Evolutionary conservation across 2,888 invertebrate genomes (phyloP).

Genomic region (Athalia cordata): DNA sequence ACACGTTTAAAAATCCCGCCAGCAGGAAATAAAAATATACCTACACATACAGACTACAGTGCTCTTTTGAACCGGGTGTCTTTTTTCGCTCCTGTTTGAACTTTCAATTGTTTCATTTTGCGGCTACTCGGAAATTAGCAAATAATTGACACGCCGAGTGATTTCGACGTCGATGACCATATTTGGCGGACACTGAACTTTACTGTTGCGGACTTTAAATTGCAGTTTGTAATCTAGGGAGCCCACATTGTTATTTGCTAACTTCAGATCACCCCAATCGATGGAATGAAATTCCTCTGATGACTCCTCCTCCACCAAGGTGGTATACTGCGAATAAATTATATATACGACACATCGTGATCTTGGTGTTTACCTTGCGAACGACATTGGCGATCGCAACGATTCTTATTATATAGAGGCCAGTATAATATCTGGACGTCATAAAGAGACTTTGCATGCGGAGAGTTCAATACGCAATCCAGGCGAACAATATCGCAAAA

Average conservation of each 20-base stretch:
- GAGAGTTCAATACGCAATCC: slow-evolving; percentile 14
- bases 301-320: too few species aligned
- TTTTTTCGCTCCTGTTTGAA: not conserved
- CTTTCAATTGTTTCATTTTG: not conserved
- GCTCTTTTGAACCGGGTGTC: not conserved
- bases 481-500: not conserved
- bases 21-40: not conserved
- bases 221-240: too few species aligned
- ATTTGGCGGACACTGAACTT: too few species aligned
- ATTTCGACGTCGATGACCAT: too few species aligned
- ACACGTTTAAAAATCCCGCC: slow-evolving; percentile 3
- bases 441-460: not conserved
- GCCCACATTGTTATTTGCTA: too few species aligned
- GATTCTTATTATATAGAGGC: slow-evolving; percentile 6
- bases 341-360: not conserved
- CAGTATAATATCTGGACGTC: slow-evolving; percentile 2
- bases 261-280: too few species aligned
- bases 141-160: too few species aligned
- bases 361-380: slow-evolving; percentile 40
- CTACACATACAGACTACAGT: not conserved
- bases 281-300: too few species aligned
- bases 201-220: too few species aligned
- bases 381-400: slow-evolving; percentile 30
- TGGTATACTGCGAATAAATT: not conserved
- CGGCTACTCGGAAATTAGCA: not conserved